Evolutionary conservation across 37 sponge, comb jelly and placozoan genomes (phyloP), one percentile per base, ranked within the genome.

Genomic region (Hexactinellida sp.): DNA sequence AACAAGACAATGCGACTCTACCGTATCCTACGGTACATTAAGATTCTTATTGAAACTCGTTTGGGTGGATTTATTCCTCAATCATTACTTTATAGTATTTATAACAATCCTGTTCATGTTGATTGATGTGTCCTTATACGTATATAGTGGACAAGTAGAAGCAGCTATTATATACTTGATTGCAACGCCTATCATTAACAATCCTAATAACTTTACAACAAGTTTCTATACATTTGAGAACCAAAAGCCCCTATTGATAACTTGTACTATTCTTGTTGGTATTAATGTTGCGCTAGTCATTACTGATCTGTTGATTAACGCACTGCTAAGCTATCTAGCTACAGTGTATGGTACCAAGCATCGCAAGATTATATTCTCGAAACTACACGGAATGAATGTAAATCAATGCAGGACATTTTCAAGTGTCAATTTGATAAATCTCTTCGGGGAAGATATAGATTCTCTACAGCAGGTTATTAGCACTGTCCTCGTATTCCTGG

Each of bases 391-490:
- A 7, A 63, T 63, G 76, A 23, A 63, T 23, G 34, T 3, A 5
- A 63, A n/a, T n/a, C 76, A 63, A 3, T 63, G 19, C 34, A 7
- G 13, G 5, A n/a, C 3, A 63, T 63, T 63, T 63, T 63, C 76
- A 63, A 63, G 76, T n/a, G 76, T n/a, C 30, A 63, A 63, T 25
- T 23, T 63, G 76, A 63, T 63, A 7, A 7, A 63, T n/a, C 76
- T 63, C 25, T 63, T 25, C 34, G 76, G 76, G 13, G 76, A 63
- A n/a, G 76, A 63, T n/a, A 63, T 63, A 63, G 76, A 63, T n/a
- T 5, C 76, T 23, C 21, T 63, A 25, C 28, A 63, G 76, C 76
- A 63, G 76, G 76, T 63, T 7, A 63, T 63, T 23, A 63, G 76
- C 13, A 63, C 76, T 3, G 76, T 63, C 19, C 13, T 63, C 13